Percentiles rank a stretch among this genome's conserved stretches.
Conservation (phyloP, 2,888 invertebrate genomes). For the Idaea dimidiata region DNA sequence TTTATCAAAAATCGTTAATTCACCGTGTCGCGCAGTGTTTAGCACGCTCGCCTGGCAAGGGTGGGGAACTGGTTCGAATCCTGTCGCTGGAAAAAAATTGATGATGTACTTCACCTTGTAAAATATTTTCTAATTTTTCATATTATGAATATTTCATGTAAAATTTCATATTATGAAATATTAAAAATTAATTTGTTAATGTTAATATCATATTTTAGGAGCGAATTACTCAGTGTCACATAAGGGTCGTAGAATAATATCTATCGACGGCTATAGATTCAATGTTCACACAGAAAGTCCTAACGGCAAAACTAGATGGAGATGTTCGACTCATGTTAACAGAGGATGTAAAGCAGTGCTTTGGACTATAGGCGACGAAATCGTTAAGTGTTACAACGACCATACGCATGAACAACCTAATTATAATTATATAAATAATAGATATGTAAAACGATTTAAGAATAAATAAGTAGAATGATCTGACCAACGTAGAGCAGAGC, state of each 20-base stretch:
- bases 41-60: too few relatives aligned
- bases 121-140: too few relatives aligned
- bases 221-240: constrained; percentile 11
- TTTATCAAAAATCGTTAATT: too few relatives aligned
- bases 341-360: constrained; percentile 21
- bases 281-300: background rate
- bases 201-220: background rate
- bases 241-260: background rate
- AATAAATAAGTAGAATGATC: too few relatives aligned
- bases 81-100: too few relatives aligned
- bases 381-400: constrained; percentile 1
- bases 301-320: constrained; percentile 15
- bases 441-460: background rate
- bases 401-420: constrained; percentile 19
- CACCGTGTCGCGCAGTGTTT: too few relatives aligned
- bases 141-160: too few relatives aligned
- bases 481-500: too few relatives aligned
- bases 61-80: too few relatives aligned
- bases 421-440: background rate
- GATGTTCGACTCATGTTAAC: constrained; percentile 26
- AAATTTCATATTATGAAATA: too few relatives aligned
- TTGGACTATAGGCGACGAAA: constrained; percentile 3
- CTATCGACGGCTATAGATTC: background rate
- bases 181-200: background rate
- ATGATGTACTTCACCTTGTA: too few relatives aligned